phyloP scores from a whole-genome alignment of 2,113 vertebrate species.

The Alexandromys fortis region DNA sequence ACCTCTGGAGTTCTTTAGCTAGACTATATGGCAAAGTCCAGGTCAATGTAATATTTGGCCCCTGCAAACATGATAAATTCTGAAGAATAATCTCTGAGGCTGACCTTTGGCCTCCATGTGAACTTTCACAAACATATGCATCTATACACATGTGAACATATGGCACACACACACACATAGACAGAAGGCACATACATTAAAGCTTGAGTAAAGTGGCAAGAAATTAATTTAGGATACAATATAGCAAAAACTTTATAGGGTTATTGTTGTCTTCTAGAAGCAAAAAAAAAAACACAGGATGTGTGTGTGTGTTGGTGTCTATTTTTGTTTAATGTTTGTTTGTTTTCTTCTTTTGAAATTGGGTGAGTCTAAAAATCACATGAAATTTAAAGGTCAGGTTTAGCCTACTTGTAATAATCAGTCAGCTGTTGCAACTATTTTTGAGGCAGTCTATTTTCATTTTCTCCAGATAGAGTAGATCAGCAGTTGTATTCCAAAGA shows the following conservation, averaged over 20 bases:
- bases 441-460: not conserved
- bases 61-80: not conserved
- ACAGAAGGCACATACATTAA: not conserved
- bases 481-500: not conserved
- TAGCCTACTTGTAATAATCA: not conserved
- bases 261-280: not conserved
- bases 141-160: not conserved
- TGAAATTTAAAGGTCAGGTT: constrained; percentile 1
- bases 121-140: not conserved
- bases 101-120: not conserved
- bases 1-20: no score
- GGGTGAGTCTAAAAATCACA: not conserved
- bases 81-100: not conserved
- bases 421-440: no score
- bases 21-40: not conserved
- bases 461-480: no score
- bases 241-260: not conserved
- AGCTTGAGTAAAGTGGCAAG: not conserved
- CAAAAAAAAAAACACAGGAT: not conserved
- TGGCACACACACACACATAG: not conserved
- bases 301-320: not conserved
- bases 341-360: not conserved
- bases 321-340: not conserved
- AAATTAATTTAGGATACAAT: not conserved
- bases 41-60: not conserved